Conservation (phyloP, 2,113 vertebrate genomes). For the Siniperca chuatsi region DNA sequence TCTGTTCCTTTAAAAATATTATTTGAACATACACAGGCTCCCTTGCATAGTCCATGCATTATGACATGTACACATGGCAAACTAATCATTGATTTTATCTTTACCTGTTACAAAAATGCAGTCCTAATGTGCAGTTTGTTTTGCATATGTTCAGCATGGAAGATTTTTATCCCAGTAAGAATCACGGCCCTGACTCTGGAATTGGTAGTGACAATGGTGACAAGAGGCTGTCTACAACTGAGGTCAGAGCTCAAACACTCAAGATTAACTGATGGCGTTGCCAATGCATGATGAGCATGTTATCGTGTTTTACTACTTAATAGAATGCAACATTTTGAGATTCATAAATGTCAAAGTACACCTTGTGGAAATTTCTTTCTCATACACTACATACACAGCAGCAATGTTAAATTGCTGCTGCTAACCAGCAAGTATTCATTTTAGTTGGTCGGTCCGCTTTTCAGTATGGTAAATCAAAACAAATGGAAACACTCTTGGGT, state of each 20-base stretch:
- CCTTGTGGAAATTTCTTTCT: background rate
- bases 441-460: background rate
- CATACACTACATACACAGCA: too few species aligned
- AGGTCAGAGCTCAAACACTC: conserved; percentile 85
- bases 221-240: conserved; percentile 96
- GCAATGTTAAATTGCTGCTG: background rate
- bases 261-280: background rate
- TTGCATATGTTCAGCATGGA: conserved; percentile 88
- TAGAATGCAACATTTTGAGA: background rate
- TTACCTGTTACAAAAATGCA: background rate
- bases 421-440: background rate
- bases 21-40: background rate
- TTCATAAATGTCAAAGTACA: background rate
- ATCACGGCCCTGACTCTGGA: conserved; percentile 97
- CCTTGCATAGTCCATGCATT: background rate
- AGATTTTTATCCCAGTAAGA: conserved; percentile 98
- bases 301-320: background rate
- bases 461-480: background rate
- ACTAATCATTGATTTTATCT: background rate
- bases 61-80: background rate
- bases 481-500: background rate
- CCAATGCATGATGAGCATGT: background rate
- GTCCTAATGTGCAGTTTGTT: background rate
- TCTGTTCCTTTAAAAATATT: background rate
- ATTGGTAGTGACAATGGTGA: conserved; percentile 99